Percentiles rank a stretch among this genome's conserved stretches.
These are phyloP conservation scores for Lordiphosa mommai DNA, from an alignment of 1,140 invertebrate species.

Conservation along the genomic window DNA sequence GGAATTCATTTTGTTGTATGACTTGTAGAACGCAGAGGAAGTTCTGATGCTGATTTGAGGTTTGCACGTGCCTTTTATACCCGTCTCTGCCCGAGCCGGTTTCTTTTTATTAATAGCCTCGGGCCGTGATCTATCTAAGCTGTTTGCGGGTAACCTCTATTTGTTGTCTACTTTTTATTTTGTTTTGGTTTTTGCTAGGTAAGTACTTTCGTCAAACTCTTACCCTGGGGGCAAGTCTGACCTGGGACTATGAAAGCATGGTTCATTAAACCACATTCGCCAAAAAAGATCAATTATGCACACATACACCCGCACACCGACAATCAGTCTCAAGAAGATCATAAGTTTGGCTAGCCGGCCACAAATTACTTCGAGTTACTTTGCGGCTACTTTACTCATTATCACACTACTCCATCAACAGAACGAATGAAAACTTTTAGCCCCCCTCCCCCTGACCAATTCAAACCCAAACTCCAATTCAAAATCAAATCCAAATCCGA, in stretches of 20 bases:
- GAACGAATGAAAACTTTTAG: constrained; percentile 1
- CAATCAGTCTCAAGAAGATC: constrained; percentile 48
- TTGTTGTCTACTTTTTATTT: constrained; percentile 22
- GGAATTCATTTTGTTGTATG: constrained; percentile 47
- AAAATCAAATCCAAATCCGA: constrained; percentile 1
- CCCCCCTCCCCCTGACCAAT: background rate
- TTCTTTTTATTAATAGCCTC: constrained; percentile 38
- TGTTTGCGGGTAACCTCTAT: constrained; percentile 35
- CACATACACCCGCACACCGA: constrained; percentile 45
- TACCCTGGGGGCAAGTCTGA: constrained; percentile 20
- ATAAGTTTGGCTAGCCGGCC: constrained; percentile 29
- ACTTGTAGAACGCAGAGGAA: constrained; percentile 52
- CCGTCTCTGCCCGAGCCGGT: too few species aligned
- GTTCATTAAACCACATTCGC: constrained; percentile 51
- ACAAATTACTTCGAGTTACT: constrained; percentile 13
- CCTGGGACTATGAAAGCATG: constrained; percentile 42
- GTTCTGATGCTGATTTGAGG: constrained; percentile 41
- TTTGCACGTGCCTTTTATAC: constrained; percentile 42
- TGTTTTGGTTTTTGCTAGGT: constrained; percentile 16
- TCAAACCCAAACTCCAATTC: constrained; percentile 3
- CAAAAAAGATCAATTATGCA: constrained; percentile 54
- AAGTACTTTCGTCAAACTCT: constrained; percentile 60
- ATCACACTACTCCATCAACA: constrained; percentile 5
- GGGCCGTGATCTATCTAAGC: constrained; percentile 49
- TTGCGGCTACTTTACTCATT: constrained; percentile 3